Conservation (phyloP, 1,140 invertebrate genomes). For the Drosophila funebris region DNA sequence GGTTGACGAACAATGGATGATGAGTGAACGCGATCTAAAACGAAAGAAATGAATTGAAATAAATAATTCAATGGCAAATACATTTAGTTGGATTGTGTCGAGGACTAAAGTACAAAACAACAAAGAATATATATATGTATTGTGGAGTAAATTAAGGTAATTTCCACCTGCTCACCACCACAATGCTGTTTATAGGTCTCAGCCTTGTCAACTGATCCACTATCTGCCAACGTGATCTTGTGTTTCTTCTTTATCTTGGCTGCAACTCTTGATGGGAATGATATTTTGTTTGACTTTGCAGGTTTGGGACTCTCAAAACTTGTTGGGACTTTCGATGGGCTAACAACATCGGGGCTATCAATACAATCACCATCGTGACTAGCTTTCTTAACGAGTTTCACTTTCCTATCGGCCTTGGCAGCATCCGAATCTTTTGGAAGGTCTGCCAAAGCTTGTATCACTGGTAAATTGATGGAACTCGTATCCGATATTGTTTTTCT, state of each 20-base stretch:
- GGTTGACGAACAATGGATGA: slow-evolving; percentile 77
- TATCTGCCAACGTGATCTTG: slow-evolving; percentile 32
- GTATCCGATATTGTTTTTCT: slow-evolving; percentile 51
- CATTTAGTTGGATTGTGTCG: slow-evolving; percentile 2
- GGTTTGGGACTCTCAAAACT: not conserved
- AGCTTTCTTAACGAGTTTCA: slow-evolving; percentile 50
- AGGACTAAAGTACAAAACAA: slow-evolving; percentile 19
- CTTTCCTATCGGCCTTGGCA: slow-evolving; percentile 50
- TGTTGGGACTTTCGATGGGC: not conserved
- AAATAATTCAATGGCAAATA: not conserved
- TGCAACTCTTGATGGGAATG: slow-evolving; percentile 67
- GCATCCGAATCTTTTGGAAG: slow-evolving; percentile 37
- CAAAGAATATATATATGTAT: not conserved
- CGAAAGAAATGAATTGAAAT: not conserved
- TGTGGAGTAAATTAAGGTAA: slow-evolving; percentile 12
- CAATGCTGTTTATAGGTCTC: slow-evolving; percentile 59
- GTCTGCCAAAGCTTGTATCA: slow-evolving; percentile 30
- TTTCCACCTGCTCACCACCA: slow-evolving; percentile 55
- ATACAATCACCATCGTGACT: slow-evolving; percentile 3
- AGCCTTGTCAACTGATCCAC: slow-evolving; percentile 24
- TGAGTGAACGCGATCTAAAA: slow-evolving; percentile 71
- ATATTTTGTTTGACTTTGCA: slow-evolving; percentile 31
- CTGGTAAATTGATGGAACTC: slow-evolving; percentile 28
- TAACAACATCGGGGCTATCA: slow-evolving; percentile 9
- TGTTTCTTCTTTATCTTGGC: slow-evolving; percentile 66